Base-by-base conservation (phyloP, 2,888 invertebrate species). In the Pseudococcus viburni region DNA sequence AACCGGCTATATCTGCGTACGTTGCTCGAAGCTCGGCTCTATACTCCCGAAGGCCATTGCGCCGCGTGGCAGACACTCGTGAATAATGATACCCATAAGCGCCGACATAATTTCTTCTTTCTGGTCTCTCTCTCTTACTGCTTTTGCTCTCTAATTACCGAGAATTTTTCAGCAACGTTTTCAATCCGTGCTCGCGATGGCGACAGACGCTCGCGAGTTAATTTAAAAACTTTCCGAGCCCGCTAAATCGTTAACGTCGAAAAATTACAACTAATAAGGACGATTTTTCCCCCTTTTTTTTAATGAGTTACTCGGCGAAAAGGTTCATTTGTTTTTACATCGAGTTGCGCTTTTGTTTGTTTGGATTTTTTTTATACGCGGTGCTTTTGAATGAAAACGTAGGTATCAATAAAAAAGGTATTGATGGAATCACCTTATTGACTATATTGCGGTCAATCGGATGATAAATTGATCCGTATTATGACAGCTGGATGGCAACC, bases 31-130 rank as follows among this genome's bases (percentile, higher is more conserved):
- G n/a, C 39, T 39, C 55, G 17, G 55, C 55, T 55, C 17, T 55
- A 15, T n/a, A n/a, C 55, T 55, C 55, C 26, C 77, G 77, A 33
- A 33, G 77, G 42, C 39, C n/a, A 55, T n/a, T 42, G 77, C 77
- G 77, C 39, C 33, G 77, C 26, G 42, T 42, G n/a, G 42, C 7
- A 77, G 77, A 77, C 77, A 77, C 77, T 77, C 77, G 77, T 77
- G 77, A 77, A 77, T 77, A 77, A 77, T 77, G 77, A 77, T 77
- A 26, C 77, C 77, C 77, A 77, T 77, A 77, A 77, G 77, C 77
- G 42, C 42, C 77, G 39, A 33, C 77, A 33, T 77, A 77, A 77
- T 77, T 77, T 77, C 77, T 77, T 77, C 42, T 68, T 68, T 68
- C 68, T 68, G 9, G 68, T 68, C 26, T 68, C 68, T 26, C 42